Evolutionary conservation across 2,797 vertebrate species (phyloP).

Genomic region (Gymnocypris eckloni): DNA sequence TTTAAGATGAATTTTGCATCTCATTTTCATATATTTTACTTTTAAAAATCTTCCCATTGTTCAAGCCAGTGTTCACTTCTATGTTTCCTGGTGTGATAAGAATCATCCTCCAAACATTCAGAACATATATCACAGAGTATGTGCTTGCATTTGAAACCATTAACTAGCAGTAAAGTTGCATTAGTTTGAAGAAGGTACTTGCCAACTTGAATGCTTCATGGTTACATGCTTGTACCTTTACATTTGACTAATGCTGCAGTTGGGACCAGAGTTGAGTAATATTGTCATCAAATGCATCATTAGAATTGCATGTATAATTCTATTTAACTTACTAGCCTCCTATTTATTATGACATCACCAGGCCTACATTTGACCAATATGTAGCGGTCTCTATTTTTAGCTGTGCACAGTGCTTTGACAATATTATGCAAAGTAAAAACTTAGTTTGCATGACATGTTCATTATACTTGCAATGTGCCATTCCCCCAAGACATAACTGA

Average conservation of each 20-base stretch:
- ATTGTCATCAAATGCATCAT: not conserved
- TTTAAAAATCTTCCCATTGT: constrained; percentile 54
- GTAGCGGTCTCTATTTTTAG: not conserved
- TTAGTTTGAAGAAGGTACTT: not conserved
- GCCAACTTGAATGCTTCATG: not conserved
- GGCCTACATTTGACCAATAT: not conserved
- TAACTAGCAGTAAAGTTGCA: not conserved
- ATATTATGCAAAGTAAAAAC: constrained; percentile 56
- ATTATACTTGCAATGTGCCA: constrained; percentile 54
- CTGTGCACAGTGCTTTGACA: not conserved
- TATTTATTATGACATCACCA: not conserved
- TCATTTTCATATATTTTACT: constrained; percentile 57
- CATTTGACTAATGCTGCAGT: not conserved
- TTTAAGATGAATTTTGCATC: constrained; percentile 61
- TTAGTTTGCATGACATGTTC: constrained; percentile 58
- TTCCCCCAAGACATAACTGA: constrained; percentile 15
- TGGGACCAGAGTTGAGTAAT: not conserved
- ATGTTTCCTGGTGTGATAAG: constrained; percentile 39
- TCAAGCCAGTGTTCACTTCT: constrained; percentile 41
- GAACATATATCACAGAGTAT: not conserved
- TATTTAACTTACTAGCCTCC: not conserved
- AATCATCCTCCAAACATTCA: constrained; percentile 5
- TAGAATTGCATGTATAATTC: not conserved
- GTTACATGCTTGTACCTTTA: not conserved
- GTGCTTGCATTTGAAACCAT: not conserved